Conservation (phyloP, 1,140 invertebrate genomes). For the Leptopilina boulardi region DNA sequence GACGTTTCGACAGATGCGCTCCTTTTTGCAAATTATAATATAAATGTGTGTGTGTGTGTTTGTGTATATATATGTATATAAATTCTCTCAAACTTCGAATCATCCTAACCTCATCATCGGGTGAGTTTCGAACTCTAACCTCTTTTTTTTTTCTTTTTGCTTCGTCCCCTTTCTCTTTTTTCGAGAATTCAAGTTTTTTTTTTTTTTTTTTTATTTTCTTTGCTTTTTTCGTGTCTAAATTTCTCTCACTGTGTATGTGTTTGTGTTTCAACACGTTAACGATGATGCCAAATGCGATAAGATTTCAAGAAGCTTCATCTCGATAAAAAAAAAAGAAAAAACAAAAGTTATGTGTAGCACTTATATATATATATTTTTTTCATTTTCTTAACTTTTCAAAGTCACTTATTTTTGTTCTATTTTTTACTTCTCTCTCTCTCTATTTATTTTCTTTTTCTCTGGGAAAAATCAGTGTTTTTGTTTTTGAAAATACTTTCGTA, state of each 20-base stretch:
- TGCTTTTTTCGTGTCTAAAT: background rate
- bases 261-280: too few species aligned
- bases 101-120: background rate
- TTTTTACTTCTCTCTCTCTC: too few species aligned
- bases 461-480: too few species aligned
- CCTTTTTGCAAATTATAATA: background rate
- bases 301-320: constrained; percentile 18
- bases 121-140: background rate
- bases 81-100: background rate
- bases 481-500: too few species aligned
- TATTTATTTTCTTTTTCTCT: too few species aligned
- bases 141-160: background rate
- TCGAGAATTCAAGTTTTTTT: background rate
- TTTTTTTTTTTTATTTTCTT: background rate
- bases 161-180: background rate
- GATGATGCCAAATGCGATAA: background rate
- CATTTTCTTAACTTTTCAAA: background rate
- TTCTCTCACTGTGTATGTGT: too few species aligned
- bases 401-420: too few species aligned
- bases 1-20: constrained; percentile 29
- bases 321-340: background rate
- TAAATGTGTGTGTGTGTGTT: too few species aligned
- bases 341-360: too few species aligned
- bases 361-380: too few species aligned
- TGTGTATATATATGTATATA: too few species aligned